Evolutionary conservation across 2,888 invertebrate genomes (phyloP).

Genomic region (Chloroclysta siterata): DNA sequence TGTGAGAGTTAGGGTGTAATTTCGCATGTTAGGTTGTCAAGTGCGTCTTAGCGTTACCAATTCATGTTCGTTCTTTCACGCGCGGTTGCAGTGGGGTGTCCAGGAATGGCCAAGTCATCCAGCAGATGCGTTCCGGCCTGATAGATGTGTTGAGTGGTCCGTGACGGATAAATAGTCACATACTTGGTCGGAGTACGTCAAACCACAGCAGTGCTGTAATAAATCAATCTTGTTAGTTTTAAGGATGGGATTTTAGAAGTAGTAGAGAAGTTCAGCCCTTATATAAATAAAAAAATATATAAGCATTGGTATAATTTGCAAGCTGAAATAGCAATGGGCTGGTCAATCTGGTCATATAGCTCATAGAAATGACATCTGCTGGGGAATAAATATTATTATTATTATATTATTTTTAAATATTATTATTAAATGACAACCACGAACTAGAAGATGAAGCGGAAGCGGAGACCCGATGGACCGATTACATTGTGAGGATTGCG

Average conservation of each 20-base stretch:
- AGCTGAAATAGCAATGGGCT: too few species aligned
- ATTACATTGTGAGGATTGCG: too few species aligned
- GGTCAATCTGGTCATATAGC: too few species aligned
- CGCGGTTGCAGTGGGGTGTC: constrained; percentile 64
- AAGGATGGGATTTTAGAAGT: not conserved
- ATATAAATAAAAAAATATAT: too few species aligned
- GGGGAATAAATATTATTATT: too few species aligned
- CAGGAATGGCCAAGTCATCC: constrained; percentile 69
- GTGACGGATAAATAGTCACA: constrained; percentile 38
- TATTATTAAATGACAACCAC: too few species aligned
- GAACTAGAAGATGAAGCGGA: too few species aligned
- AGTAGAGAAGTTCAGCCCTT: too few species aligned
- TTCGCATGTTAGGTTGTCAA: constrained; percentile 36
- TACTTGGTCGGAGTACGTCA: constrained; percentile 31
- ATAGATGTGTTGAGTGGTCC: constrained; percentile 57
- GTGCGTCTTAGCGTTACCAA: constrained; percentile 63
- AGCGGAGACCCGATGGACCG: too few species aligned
- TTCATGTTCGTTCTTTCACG: constrained; percentile 66
- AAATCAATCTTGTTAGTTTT: constrained; percentile 10
- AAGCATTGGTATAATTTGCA: too few species aligned
- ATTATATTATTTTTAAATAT: too few species aligned
- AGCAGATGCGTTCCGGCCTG: constrained; percentile 76
- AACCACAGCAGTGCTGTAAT: constrained; percentile 16
- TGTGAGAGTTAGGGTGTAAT: constrained; percentile 34
- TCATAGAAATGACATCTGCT: too few species aligned